A percentile compares a stretch with the other conserved stretches of the same genome.
Conservation (phyloP, 2,797 vertebrate genomes). For the Ctenochaetus hawaiiensis region DNA sequence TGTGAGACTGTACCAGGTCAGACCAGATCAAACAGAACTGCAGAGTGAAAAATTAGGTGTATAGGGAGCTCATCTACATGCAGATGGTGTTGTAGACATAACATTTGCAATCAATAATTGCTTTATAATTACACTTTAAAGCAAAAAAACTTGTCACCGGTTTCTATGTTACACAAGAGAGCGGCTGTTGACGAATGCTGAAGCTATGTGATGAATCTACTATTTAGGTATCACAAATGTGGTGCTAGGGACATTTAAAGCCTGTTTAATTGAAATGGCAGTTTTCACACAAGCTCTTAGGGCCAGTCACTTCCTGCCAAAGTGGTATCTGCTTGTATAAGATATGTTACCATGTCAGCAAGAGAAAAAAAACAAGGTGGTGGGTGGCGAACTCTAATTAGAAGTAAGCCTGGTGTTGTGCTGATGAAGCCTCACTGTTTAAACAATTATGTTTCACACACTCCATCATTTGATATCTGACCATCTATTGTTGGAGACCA, state of each 20-base stretch:
- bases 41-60: no score
- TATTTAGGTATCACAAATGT: background rate
- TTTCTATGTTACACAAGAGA: background rate
- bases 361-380: background rate
- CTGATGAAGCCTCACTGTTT: no score
- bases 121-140: no score
- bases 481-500: background rate
- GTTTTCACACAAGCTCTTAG: background rate
- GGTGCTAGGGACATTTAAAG: background rate
- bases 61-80: no score
- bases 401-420: background rate
- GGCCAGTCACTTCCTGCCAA: background rate
- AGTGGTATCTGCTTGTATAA: background rate
- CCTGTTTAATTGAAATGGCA: background rate
- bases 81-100: no score
- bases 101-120: no score
- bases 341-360: background rate
- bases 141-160: no score
- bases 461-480: background rate
- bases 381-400: background rate
- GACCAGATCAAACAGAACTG: no score
- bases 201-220: background rate
- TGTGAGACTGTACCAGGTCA: no score
- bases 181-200: no score
- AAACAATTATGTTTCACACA: background rate